Evolutionary conservation across 2,113 vertebrate species (phyloP), one percentile per base, ranked within the genome.

Genomic region (Ondatra zibethicus): DNA sequence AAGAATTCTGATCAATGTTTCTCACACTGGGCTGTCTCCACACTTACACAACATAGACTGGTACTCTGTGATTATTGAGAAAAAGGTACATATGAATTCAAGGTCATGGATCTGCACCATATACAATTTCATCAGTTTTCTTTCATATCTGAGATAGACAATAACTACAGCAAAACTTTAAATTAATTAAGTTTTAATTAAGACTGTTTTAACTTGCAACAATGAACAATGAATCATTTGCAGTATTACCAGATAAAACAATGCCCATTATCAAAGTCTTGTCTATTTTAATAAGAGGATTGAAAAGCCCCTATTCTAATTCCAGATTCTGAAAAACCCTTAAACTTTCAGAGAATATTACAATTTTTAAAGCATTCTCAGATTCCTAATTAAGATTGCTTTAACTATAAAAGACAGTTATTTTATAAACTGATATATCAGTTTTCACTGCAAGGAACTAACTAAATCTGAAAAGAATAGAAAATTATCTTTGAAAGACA

Each of bases 311-410:
- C 95, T 87, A 93, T 33, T 95, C 13, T 50, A 55, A 81, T 63
- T 84, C 52, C 31, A 84, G 25, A 84, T 33, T 72, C 50, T 80
- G 76, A 78, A 89, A 98, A 97, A 96, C 65, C 93, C 92, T 97
- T 97, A 97, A 95, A 96, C 75, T 96, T 16, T 36, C 92, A 73
- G 31, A 98, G 93, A 66, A 89, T 76, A 82, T 95, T 97, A 92
- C 94, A 94, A 97, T 97, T 98, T 98, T 92, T 95, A 97, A 98
- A 98, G 91, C 85, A 94, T 96, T 97, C 76, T 93, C 91, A 97
- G 72, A 98, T 94, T 94, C 58, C 87, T 65, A 91, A 97, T 96
- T 98, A 98, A 93, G 97, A 89, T 21, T 85, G 90, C 93, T 98
- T 97, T 96, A 98, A 96, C 86, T 75, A 97, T 13, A 96, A 73